Evolutionary conservation across 1,140 invertebrate genomes (phyloP), one percentile per base, ranked within the genome.

Genomic region (Drosophila subobscura): DNA sequence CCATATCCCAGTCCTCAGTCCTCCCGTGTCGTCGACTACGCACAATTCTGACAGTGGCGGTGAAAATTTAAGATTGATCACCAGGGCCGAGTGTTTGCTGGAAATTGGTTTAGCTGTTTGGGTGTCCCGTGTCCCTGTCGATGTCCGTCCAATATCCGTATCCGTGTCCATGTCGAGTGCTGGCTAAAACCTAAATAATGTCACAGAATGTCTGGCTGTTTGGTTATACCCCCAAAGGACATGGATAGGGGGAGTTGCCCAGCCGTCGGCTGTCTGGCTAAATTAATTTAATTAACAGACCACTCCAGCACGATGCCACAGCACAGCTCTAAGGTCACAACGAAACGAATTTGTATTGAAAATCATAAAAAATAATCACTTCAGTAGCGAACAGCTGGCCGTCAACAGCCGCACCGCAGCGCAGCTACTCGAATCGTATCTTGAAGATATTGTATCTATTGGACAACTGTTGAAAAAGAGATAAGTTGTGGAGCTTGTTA

Each of bases 31-130:
- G 80, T 86, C 80, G 67, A 51, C 77, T 73, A 77, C 77, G 83
- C 65, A 86, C 77, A 85, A 66, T 90, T 85, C 78, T 90, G 89
- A 90, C 89, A 90, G 89, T 86, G 89, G 84, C 81, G 89, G 84
- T 90, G 89, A 90, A 90, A 90, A 90, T 90, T 90, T 83, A 86
- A 90, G 89, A 90, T 90, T 90, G 89, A 90, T 90, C 89, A 90
- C 89, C 89, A 60, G 37, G 33, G 61, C 52, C 72, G 66, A 88
- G 80, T 85, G 84, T 89, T 81, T 75, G 54, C 37, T 74, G 53
- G 59, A 85, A 85, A 85, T 85, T 85, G 79, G 64, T 65, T 77
- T 50, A 64, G 40, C 68, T 71, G 73, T 50, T 53, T 58, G 47
- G 70, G 14, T 73, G 63, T 76, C 63, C 55, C 23, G 46, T 57